These are phyloP conservation scores for Meiosimyza decipiens DNA, from an alignment of 2,888 invertebrate genomes.

Conservation along the genomic window DNA sequence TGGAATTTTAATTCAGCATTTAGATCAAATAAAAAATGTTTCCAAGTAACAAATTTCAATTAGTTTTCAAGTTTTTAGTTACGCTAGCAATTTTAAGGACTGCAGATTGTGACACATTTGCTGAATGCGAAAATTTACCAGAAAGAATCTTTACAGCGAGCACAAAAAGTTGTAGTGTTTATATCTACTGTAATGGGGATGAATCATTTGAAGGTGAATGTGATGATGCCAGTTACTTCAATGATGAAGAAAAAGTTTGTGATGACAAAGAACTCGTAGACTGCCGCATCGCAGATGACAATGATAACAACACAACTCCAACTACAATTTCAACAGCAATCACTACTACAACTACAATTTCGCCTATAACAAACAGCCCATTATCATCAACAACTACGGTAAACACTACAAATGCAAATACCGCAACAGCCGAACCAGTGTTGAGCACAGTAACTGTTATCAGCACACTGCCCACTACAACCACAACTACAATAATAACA, in stretches of 20 bases:
- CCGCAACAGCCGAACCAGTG: constrained; percentile 3
- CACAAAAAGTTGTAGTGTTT: constrained; percentile 54
- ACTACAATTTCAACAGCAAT: constrained; percentile 19
- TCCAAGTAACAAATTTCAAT: no score
- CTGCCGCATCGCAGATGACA: constrained; percentile 10
- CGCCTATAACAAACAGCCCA: background rate
- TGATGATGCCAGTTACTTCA: constrained; percentile 39
- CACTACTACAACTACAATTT: constrained; percentile 22
- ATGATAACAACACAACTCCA: constrained; percentile 18
- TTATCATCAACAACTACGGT: background rate
- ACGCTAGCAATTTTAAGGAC: no score
- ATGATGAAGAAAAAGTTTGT: constrained; percentile 42
- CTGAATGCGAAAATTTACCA: constrained; percentile 52
- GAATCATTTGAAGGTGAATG: constrained; percentile 50
- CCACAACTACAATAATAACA: background rate
- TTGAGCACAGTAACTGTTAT: constrained; percentile 13
- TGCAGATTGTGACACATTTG: constrained; percentile 45
- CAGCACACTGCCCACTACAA: background rate
- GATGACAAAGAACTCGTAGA: constrained; percentile 36
- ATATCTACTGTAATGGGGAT: constrained; percentile 55
- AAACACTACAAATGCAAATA: constrained; percentile 8
- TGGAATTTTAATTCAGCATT: no score
- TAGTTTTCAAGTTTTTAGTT: no score
- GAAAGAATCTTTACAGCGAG: constrained; percentile 48
- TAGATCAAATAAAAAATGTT: no score